These are phyloP conservation scores for Atta cephalotes DNA, from an alignment of 1,140 invertebrate genomes.

Conservation along the genomic window DNA sequence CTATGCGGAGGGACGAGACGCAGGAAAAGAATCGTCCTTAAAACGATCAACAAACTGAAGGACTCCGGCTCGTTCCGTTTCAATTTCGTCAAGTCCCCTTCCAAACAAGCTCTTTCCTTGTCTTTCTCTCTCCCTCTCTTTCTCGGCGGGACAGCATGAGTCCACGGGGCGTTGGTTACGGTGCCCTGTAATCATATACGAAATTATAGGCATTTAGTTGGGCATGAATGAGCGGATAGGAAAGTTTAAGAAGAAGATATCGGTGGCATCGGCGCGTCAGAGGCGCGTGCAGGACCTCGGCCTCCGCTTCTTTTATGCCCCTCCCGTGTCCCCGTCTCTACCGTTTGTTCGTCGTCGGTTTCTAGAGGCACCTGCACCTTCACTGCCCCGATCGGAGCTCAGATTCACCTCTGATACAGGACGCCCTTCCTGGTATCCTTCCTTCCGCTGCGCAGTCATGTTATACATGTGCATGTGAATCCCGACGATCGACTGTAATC, in stretches of 20 bases:
- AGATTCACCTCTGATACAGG: conserved; percentile 80
- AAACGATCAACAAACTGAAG: conserved; percentile 28
- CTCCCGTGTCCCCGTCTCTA: conserved; percentile 48
- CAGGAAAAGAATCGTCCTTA: conserved; percentile 32
- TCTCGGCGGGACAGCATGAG: conserved; percentile 59
- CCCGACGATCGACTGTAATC: conserved; percentile 65
- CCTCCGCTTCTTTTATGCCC: conserved; percentile 55
- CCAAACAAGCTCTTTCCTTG: conserved; percentile 71
- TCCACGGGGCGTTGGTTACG: conserved; percentile 73
- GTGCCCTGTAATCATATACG: conserved; percentile 84
- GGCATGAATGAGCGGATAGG: conserved; percentile 84
- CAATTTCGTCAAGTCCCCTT: conserved; percentile 78
- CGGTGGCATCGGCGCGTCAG: conserved; percentile 83
- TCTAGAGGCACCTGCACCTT: conserved; percentile 76
- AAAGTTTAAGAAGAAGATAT: conserved; percentile 82
- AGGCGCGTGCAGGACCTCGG: conserved; percentile 79
- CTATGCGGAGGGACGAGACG: conserved; percentile 9
- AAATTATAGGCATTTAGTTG: conserved; percentile 86
- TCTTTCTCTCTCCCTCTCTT: neutral
- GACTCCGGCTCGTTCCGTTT: conserved; percentile 74
- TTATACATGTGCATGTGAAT: conserved; percentile 62
- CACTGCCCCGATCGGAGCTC: conserved; percentile 73
- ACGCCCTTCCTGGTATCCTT: conserved; percentile 47
- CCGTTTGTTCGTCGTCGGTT: conserved; percentile 63
- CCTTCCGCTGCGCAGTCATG: conserved; percentile 52